Evolutionary conservation across 2,888 invertebrate species (phyloP).

Genomic region (Eupithecia inturbata): DNA sequence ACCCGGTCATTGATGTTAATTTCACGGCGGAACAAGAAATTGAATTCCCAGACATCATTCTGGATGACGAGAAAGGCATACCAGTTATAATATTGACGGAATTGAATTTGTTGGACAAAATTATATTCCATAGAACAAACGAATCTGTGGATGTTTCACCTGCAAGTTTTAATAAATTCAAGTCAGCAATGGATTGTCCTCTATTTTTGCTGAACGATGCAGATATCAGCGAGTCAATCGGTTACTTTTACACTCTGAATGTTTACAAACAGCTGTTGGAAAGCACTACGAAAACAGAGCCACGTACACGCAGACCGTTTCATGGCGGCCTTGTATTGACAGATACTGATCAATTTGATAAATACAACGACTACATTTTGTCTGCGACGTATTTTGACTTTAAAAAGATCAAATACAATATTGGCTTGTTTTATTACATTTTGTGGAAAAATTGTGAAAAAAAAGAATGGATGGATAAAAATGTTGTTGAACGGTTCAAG

Average conservation of each 20-base stretch:
- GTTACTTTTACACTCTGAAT: constrained; percentile 59
- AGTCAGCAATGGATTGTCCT: constrained; percentile 55
- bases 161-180: constrained; percentile 55
- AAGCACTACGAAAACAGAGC: constrained; percentile 46
- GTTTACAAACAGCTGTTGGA: constrained; percentile 56
- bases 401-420: constrained; percentile 56
- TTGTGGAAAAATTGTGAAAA: constrained; percentile 60
- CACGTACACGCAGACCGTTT: constrained; percentile 54
- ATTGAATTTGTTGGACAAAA: constrained; percentile 36
- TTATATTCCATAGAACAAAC: background rate
- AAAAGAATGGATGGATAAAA: constrained; percentile 62
- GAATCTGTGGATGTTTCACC: constrained; percentile 26
- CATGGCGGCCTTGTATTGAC: constrained; percentile 41
- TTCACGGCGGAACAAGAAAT: constrained; percentile 7
- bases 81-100: constrained; percentile 56
- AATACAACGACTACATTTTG: constrained; percentile 61
- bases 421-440: constrained; percentile 57
- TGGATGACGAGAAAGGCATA: constrained; percentile 57
- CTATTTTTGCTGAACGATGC: constrained; percentile 54
- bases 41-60: constrained; percentile 54
- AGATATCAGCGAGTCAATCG: constrained; percentile 55
- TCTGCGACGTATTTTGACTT: constrained; percentile 58
- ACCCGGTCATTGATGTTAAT: background rate
- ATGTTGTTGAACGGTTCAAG: constrained; percentile 55
- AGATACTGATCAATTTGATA: constrained; percentile 55